phyloP scores from a whole-genome alignment of 2,888 invertebrate genomes.

The Acanthococcus lagerstroemiae region DNA sequence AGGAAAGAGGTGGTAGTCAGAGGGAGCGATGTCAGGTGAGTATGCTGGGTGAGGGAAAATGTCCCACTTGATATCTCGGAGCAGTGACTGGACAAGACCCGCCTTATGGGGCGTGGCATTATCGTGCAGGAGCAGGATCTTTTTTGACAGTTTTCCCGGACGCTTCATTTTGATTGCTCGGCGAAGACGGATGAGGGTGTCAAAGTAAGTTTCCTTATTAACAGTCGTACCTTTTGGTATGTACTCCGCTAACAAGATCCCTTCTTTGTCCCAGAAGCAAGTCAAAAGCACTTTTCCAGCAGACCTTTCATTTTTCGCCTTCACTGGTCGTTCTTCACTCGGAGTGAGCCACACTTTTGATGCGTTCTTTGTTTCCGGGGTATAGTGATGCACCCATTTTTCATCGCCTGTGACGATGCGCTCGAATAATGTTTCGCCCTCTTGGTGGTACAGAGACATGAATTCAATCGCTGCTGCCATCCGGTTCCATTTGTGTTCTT shows the following conservation, averaged over 20 bases:
- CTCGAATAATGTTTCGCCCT: background rate
- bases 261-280: conserved; percentile 7
- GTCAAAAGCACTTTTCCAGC: conserved; percentile 12
- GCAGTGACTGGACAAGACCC: background rate
- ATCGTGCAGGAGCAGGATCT: background rate
- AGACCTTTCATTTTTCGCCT: conserved; percentile 13
- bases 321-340: conserved; percentile 13
- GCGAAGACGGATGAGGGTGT: too few relatives aligned
- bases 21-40: background rate
- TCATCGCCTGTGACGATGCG: background rate
- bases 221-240: background rate
- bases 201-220: background rate
- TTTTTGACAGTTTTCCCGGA: background rate
- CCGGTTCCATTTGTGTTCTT: too few relatives aligned
- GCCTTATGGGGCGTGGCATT: conserved; percentile 27
- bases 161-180: background rate
- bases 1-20: too few relatives aligned
- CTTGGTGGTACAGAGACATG: background rate
- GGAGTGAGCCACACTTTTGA: conserved; percentile 11
- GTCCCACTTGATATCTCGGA: background rate
- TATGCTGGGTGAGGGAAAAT: background rate
- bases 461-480: background rate
- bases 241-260: background rate
- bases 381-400: background rate
- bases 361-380: background rate